Base-by-base conservation (phyloP, 2,797 vertebrate genomes). In the Sorex maritimensis region DNA sequence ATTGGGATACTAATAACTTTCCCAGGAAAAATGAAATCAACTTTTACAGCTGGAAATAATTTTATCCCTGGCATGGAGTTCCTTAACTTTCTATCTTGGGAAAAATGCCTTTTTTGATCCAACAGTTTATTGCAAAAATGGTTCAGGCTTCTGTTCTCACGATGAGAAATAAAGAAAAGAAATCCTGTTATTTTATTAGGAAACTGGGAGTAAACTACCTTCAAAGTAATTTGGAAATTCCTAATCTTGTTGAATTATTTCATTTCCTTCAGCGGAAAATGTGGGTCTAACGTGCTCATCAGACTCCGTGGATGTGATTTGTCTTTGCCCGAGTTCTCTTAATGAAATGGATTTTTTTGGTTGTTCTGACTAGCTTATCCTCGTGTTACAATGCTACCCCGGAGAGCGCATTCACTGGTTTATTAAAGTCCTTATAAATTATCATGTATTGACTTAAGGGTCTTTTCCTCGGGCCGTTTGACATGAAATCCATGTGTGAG, bases 131-230 rank as follows among this genome's bases (percentile, higher is more conserved):
- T 95, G 52, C 38, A 61, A 95, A 95, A 91, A 74, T 81, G 63
- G 72, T 92, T 95, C 93, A 95, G 86, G 92, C 96, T 97, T 94
- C 96, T 97, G 96, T 96, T 97, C 95, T 93, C 84, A 95, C 80
- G 91, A 92, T 95, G 91, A 90, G 85, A 90, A 93, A 80, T 58
- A 94, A 85, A 61, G 73, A 94, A 94, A 96, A 94, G 91, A 96
- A 97, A 92, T 95, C 75, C 44, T 81, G 88, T 88, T 96, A 93
- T 94, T 97, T 96, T 86, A 93, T 90, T 89, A 92, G 85, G 38
- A 94, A 96, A 93, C 92, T 81, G 85, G 68, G 85, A 88, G 81
- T 87, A 82, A 94, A 67, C 82, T 0, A 44, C 65, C 88, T 90
- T 91, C 69, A 87, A 86, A 88, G 87, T 90, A 68, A 86, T 79